phyloP scores from a whole-genome alignment of 1,140 invertebrate species.

The Alviniconcha marisindica region DNA sequence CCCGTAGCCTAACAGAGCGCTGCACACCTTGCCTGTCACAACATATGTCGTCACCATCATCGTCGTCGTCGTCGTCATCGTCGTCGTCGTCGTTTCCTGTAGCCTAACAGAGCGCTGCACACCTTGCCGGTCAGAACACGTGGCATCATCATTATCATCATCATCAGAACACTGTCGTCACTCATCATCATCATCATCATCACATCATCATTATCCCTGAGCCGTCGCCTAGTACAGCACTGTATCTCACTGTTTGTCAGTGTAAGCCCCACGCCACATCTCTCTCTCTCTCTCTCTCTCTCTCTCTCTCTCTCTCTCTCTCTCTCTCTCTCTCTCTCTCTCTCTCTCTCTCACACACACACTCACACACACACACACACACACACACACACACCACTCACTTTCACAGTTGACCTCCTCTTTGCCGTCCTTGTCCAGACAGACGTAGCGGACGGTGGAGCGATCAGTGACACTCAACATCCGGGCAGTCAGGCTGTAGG shows the following conservation, averaged over 20 bases:
- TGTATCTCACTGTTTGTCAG: no score
- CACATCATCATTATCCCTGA: no score
- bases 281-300: no score
- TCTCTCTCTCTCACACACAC: background rate
- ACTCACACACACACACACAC: no score
- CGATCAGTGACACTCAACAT: background rate
- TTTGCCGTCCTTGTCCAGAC: background rate
- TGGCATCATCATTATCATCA: background rate
- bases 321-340: no score
- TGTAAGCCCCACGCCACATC: no score
- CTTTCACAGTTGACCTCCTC: conserved; percentile 8
- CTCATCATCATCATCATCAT: no score
- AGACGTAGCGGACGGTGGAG: background rate
- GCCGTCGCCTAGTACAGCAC: no score
- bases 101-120: background rate
- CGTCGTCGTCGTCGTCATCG: background rate
- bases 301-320: no score
- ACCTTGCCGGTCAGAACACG: background rate
- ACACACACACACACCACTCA: background rate
- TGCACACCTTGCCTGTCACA: conserved; percentile 8
- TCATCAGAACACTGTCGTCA: no score
- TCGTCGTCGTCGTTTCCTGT: background rate
- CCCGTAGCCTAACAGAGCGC: background rate
- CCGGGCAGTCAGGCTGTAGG: background rate
- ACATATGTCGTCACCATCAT: no score